These are phyloP conservation scores for Theropithecus gelada DNA, from an alignment of 2,113 vertebrate genomes.

Conservation along the genomic window DNA sequence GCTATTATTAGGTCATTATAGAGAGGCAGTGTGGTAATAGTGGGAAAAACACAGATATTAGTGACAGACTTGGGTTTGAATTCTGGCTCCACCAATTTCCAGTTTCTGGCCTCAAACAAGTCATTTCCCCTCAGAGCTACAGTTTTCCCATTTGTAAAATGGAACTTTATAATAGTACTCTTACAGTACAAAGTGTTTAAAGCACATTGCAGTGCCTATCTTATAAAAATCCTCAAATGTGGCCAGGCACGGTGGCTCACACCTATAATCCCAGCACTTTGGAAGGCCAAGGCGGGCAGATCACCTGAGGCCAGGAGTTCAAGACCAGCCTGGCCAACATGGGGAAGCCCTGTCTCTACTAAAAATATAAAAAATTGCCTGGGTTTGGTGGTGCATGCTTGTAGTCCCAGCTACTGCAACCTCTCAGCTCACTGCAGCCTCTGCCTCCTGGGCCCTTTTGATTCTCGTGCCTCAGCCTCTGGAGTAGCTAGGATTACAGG, in stretches of 20 bases:
- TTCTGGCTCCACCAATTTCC: neutral
- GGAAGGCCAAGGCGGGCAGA: no score
- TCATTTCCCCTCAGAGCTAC: neutral
- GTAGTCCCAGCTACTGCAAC: no score
- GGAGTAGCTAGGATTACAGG: neutral
- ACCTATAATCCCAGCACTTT: no score
- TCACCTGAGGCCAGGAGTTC: no score
- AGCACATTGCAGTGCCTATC: neutral
- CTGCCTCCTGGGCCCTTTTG: no score
- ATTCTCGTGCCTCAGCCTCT: neutral
- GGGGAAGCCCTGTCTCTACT: no score
- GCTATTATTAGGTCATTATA: neutral
- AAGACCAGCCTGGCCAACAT: no score
- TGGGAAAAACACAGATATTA: neutral
- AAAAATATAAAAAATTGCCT: no score
- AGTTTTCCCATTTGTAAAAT: neutral
- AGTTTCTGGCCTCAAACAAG: neutral
- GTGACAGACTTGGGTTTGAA: neutral
- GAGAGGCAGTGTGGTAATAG: neutral
- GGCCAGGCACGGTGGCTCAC: neutral
- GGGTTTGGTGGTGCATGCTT: no score
- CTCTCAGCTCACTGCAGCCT: no score
- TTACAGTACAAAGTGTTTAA: neutral
- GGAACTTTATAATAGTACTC: constrained; percentile 7
- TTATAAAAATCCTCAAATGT: neutral